Base-by-base conservation (phyloP, 2,113 vertebrate species). In the Coreoperca whiteheadi region DNA sequence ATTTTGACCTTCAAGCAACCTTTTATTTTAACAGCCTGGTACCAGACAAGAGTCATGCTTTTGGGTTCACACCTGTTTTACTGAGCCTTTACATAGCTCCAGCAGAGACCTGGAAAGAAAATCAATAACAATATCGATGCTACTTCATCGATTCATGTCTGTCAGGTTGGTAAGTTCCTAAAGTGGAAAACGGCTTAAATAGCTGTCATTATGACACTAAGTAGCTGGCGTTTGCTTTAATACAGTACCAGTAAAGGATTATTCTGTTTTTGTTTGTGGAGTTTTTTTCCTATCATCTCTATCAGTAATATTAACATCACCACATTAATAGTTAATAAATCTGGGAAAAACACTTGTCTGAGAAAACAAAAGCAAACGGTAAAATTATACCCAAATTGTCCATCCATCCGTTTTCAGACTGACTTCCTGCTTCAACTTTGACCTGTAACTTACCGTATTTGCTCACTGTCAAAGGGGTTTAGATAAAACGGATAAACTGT, bases 31-130 rank as follows among this genome's bases (percentile, higher is more conserved):
- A 23, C 63, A 1, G 57, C 23, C 7, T 60, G 15, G 14, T 66
- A n/a, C 18, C 41, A n/a, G n/a, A n/a, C n/a, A 18, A 34, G 39
- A 66, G 15, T 43, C 5, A 3, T 66, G 64, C 16, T 66, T 66
- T 46, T 66, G 64, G 15, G 25, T 10, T 25, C 63, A 66, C 2
- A 66, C 6, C 63, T 65, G 12, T 25, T 43, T 43, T 43, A 15
- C 20, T 41, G 61, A 64, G 21, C 34, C 37, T 41, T 43, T 65
- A 65, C 63, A 65, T 34, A 63, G 16, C 64, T 66, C 39, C n/a
- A 66, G 39, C 39, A 25, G 63, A 14, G 39, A 25, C 0, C 15
- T 66, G 63, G 63, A 28, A 43, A 43, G 21, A 66, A 43, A 66
- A 43, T 64, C 23, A 39, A 39, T 51, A 69, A 34, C 48, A 51